These are phyloP conservation scores for Antechinus stuartii DNA, from an alignment of 2,113 vertebrate genomes.

Conservation along the genomic window DNA sequence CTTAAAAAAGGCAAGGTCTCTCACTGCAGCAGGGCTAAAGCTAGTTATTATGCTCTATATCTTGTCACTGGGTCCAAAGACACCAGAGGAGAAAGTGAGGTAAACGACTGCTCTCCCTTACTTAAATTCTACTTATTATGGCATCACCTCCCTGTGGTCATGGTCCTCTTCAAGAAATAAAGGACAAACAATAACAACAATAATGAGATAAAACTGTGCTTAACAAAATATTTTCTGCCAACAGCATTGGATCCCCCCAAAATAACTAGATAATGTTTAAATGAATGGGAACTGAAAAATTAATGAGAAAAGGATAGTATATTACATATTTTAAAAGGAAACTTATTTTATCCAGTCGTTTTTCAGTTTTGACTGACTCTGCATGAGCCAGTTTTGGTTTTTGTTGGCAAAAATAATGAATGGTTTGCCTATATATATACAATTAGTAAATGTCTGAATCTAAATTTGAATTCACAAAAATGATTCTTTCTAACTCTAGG, in stretches of 20 bases:
- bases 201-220: background rate
- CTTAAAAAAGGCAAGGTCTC: too few relatives aligned
- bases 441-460: background rate
- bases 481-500: background rate
- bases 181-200: too few relatives aligned
- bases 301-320: background rate
- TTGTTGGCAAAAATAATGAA: background rate
- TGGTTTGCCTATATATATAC: background rate
- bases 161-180: too few relatives aligned
- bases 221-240: constrained; percentile 26
- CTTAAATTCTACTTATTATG: too few relatives aligned
- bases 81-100: too few relatives aligned
- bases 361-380: background rate
- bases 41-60: too few relatives aligned
- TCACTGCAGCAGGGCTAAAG: too few relatives aligned
- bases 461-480: background rate
- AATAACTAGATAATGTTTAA: background rate
- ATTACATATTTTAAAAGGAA: constrained; percentile 1
- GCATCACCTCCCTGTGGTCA: too few relatives aligned
- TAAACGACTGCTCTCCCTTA: too few relatives aligned
- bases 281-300: constrained; percentile 1
- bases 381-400: background rate
- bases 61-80: too few relatives aligned
- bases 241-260: background rate
- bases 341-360: background rate